Base-by-base conservation (phyloP, 2,888 invertebrate species). In the Parnassius orleans region DNA sequence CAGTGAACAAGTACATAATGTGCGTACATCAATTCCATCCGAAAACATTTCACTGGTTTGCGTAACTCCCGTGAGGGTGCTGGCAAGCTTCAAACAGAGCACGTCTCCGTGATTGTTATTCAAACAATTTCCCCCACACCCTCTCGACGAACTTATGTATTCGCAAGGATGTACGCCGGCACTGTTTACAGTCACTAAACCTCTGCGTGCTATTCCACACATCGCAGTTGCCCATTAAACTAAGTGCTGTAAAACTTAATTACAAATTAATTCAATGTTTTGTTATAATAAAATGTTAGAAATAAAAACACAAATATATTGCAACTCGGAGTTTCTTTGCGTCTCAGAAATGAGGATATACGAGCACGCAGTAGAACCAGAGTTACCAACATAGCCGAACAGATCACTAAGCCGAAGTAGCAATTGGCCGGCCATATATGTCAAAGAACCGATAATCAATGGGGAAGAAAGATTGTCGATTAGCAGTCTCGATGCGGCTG, bases 111-210 rank as follows among this genome's bases (percentile, higher is more conserved):
- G 57, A 57, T 57, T 57, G 47, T 57, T 57, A 50, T 57, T 41
- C 48, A 57, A 57, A 57, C 57, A 57, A 56, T 50, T 42, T 15
- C 57, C 57, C 50, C 24, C n/a, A 1, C 56, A 12, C 56, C 53
- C 55, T 47, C 56, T 33, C 46, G 9, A 14, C 48, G 14, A 24
- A 41, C 48, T 24, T 19, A 33, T 41, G 48, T 33, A 10, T 48
- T 3, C 57, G n/a, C 48, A n/a, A 46, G 48, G 44, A 48, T 14
- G 48, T 41, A n/a, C 9, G 9, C 24, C 12, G 9, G 14, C 19
- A 7, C 9, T 56, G 42, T 41, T 48, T 57, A 42, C 57, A 10
- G 11, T 57, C 9, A 41, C 48, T 33, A n/a, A 33, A 24, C 33
- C 33, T 19, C 46, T 44, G 46, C 9, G 10, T 24, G 12, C 5